Percentiles rank a stretch among this genome's conserved stretches.
phyloP scores from a whole-genome alignment of 2,888 invertebrate species.

The Agrochola circellaris region DNA sequence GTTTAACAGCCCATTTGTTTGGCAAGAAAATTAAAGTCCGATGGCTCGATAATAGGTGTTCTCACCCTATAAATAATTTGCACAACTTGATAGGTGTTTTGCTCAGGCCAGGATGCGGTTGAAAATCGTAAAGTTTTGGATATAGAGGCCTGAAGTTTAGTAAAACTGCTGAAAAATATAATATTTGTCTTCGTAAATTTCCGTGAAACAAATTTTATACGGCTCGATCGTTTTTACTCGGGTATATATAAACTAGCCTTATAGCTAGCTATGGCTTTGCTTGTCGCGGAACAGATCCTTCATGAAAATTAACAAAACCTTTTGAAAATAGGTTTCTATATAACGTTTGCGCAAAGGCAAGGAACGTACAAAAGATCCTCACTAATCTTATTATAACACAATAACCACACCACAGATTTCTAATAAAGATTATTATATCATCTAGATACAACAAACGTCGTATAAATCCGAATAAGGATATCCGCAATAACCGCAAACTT shows the following conservation, averaged over 20 bases:
- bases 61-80: slow-evolving; percentile 56
- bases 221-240: slow-evolving; percentile 3
- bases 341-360: neutral
- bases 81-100: slow-evolving; percentile 46
- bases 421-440: slow-evolving; percentile 29
- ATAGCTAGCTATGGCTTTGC: neutral
- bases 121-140: slow-evolving; percentile 43
- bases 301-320: neutral
- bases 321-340: too few relatives aligned
- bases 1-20: slow-evolving; percentile 60
- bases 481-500: slow-evolving; percentile 55
- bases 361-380: neutral
- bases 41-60: slow-evolving; percentile 45
- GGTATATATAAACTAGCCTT: neutral
- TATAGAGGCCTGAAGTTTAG: slow-evolving; percentile 26
- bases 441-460: slow-evolving; percentile 18
- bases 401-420: neutral
- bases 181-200: slow-evolving; percentile 23
- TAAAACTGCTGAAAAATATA: slow-evolving; percentile 39
- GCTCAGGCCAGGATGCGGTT: slow-evolving; percentile 32
- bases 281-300: neutral
- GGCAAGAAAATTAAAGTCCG: slow-evolving; percentile 52
- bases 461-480: slow-evolving; percentile 47
- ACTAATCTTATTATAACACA: neutral
- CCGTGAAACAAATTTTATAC: slow-evolving; percentile 20